phyloP scores from a whole-genome alignment of 1,140 invertebrate species.

The Eubasilissa regina region DNA sequence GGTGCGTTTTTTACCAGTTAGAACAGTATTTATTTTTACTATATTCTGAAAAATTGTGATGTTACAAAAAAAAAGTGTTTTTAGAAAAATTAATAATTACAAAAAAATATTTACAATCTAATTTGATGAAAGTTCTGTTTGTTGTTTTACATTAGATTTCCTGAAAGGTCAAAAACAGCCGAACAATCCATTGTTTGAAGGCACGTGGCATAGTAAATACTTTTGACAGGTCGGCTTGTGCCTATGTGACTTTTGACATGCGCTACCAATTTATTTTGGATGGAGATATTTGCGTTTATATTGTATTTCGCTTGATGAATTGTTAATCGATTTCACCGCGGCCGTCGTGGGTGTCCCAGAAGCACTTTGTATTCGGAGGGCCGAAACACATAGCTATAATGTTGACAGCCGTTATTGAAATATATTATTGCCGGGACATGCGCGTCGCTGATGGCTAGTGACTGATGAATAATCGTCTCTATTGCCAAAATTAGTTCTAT shows the following conservation, averaged over 20 bases:
- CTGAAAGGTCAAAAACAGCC: too few relatives aligned
- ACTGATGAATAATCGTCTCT: constrained; percentile 13
- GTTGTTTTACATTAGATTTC: too few relatives aligned
- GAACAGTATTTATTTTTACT: too few relatives aligned
- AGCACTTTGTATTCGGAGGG: constrained; percentile 15
- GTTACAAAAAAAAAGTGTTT: too few relatives aligned
- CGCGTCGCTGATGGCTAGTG: neutral
- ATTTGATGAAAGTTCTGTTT: too few relatives aligned
- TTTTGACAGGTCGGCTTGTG: constrained; percentile 10
- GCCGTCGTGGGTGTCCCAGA: constrained; percentile 30
- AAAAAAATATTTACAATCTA: too few relatives aligned
- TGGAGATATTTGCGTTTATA: constrained; percentile 35
- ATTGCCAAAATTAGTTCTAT: constrained; percentile 41
- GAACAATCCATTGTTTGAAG: too few relatives aligned
- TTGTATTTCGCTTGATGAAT: constrained; percentile 35
- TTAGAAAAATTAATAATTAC: too few relatives aligned
- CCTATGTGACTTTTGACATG: constrained; percentile 40
- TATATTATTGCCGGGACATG: constrained; percentile 18
- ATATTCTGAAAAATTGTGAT: too few relatives aligned
- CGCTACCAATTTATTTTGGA: constrained; percentile 26
- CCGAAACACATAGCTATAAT: constrained; percentile 7
- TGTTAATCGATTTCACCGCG: constrained; percentile 17
- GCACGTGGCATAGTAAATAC: neutral
- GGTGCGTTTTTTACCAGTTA: too few relatives aligned
- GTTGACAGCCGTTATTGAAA: constrained; percentile 29